Conservation (phyloP, 2,797 vertebrate genomes). For the Podarcis siculus region DNA sequence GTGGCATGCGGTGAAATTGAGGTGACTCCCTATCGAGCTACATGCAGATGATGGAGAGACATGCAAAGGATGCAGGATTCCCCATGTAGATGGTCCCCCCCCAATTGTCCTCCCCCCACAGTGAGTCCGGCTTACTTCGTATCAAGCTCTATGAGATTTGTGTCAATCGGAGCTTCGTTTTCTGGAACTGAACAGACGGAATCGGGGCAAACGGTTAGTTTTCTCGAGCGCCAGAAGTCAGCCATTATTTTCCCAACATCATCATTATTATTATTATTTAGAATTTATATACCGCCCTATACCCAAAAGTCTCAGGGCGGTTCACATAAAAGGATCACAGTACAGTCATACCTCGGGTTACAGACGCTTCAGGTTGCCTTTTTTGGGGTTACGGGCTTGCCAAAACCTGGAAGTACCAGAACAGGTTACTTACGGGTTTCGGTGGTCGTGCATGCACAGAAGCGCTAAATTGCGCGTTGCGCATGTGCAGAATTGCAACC, state of each 20-base stretch:
- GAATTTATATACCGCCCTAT: no score
- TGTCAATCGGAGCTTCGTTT: slow-evolving; percentile 88
- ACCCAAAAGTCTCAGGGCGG: no score
- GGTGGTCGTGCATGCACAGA: no score
- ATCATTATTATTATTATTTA: no score
- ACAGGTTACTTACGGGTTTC: no score
- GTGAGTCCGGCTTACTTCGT: slow-evolving; percentile 86
- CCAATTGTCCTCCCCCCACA: background rate
- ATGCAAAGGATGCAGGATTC: background rate
- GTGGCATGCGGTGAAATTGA: background rate
- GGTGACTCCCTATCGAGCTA: background rate
- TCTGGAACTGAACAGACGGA: slow-evolving; percentile 84
- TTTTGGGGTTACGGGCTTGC: no score
- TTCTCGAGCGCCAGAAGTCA: fast-evolving
- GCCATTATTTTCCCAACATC: fast-evolving
- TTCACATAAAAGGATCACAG: no score
- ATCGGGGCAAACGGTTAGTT: slow-evolving; percentile 38
- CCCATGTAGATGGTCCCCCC: fast-evolving
- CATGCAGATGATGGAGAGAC: background rate
- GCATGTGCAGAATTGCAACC: no score
- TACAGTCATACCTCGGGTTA: no score
- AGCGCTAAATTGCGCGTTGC: no score
- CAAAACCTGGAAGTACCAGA: no score
- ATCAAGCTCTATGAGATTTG: slow-evolving; percentile 96
- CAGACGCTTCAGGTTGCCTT: no score